Evolutionary conservation across 2,888 invertebrate genomes (phyloP), one percentile per base, ranked within the genome.

Genomic region (Apoderus coryli): DNA sequence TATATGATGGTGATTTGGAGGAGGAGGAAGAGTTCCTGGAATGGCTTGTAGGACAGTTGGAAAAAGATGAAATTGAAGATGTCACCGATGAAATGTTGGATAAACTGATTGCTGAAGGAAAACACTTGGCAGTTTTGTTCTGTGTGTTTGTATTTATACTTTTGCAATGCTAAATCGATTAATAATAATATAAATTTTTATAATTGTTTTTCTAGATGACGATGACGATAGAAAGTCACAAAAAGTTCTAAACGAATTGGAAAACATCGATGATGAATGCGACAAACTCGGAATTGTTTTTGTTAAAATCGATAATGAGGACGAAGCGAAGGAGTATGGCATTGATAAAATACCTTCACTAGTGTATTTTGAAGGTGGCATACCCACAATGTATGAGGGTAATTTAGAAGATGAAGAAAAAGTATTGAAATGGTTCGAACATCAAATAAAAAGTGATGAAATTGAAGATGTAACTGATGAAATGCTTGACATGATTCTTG

Each of bases 401-500:
- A 84, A 86, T 56, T 63, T 88, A 43, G 84, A 84, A 59, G 85
- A 88, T 46, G 88, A 88, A 56, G 85, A 86, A 40, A 82, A 84
- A 54, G 81, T 88, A 10, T 59, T 89, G 1, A 75, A 72, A 45
- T 89, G 89, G 89, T 67, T 89, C 14, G 77, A 75, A 44, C 74
- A 81, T 46, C 89, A 89, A 54, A 69, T 74, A 24, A 82, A 80
- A 45, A 77, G 72, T 45, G 89, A 90, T 56, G 85, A 89, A 63
- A 90, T 90, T 45, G 89, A 90, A 62, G 89, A 90, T 50, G 78
- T 90, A 33, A 90, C 88, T 10, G 86, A 89, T 56, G 88, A 90
- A 65, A 88, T 90, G 86, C 64, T 90, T 40, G 88, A 88, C 53
- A 67, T 85, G 52, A 76, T 90, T 43, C 78, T 90, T 44, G 77